Evolutionary conservation across 2,113 vertebrate genomes (phyloP).

Genomic region (Peromyscus californicus): DNA sequence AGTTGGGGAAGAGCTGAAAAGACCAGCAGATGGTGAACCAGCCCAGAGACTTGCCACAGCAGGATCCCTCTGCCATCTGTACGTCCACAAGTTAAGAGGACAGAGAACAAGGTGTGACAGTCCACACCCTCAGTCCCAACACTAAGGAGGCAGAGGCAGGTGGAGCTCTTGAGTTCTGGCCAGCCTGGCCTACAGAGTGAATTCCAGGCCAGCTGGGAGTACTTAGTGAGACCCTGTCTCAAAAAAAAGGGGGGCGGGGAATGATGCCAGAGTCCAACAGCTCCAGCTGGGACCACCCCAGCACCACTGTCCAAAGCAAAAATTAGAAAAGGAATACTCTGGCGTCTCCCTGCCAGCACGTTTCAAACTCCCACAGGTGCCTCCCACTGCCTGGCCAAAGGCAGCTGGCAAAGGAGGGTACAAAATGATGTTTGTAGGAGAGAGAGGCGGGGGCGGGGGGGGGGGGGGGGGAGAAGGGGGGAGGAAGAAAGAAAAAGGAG

Average conservation of each 20-base stretch:
- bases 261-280: not conserved
- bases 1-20: not conserved
- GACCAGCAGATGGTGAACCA: not conserved
- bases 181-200: not conserved
- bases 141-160: not conserved
- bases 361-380: not conserved
- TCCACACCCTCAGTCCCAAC: not conserved
- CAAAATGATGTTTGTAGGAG: not conserved
- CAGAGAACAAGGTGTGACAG: not conserved
- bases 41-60: not conserved
- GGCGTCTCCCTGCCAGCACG: not conserved
- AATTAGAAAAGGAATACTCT: not conserved
- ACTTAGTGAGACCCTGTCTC: not conserved
- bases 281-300: not conserved
- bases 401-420: not conserved
- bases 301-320: not conserved
- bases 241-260: not conserved
- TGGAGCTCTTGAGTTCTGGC: not conserved
- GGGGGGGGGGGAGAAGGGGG: rapidly evolving
- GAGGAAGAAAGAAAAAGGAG: not conserved
- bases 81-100: not conserved
- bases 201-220: not conserved
- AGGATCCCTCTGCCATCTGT: not conserved
- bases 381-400: not conserved
- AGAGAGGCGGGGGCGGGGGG: too few species aligned